Evolutionary conservation across 2,797 vertebrate genomes (phyloP).

Genomic region (Meda fulgida): DNA sequence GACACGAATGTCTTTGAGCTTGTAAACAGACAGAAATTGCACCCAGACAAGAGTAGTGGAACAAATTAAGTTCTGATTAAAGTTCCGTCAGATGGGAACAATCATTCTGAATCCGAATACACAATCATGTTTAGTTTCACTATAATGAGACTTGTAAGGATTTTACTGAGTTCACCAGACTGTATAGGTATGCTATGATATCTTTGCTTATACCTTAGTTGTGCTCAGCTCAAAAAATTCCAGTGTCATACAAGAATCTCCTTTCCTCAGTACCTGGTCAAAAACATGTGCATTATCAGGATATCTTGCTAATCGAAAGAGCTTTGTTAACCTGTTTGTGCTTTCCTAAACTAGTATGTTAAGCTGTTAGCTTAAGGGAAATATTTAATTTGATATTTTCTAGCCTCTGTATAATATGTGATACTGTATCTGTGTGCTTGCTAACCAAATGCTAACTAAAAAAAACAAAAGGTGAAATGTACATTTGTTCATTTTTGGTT

Average conservation of each 20-base stretch:
- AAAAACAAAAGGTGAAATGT: not conserved
- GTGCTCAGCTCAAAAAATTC: not conserved
- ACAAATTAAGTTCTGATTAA: conserved; percentile 5
- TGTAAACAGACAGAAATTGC: conserved; percentile 1
- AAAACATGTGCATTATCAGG: not conserved
- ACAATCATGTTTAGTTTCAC: not conserved
- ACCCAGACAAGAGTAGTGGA: not conserved
- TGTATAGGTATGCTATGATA: not conserved
- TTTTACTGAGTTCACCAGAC: not conserved
- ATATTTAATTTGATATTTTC: not conserved
- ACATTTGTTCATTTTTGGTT: not conserved
- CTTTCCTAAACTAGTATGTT: not conserved
- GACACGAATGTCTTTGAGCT: conserved; percentile 20
- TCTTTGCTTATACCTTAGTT: not conserved
- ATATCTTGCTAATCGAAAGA: not conserved
- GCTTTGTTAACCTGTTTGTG: not conserved
- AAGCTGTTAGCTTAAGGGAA: not conserved
- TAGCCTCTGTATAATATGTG: not conserved
- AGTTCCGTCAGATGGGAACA: not conserved
- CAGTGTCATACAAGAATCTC: not conserved
- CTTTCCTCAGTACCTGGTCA: not conserved
- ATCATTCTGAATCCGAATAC: not conserved
- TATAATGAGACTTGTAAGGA: not conserved
- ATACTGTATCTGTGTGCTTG: not conserved
- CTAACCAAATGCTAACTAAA: not conserved